phyloP scores from a whole-genome alignment of 2,888 invertebrate genomes.

The Bursaphelenchus okinawaensis region DNA sequence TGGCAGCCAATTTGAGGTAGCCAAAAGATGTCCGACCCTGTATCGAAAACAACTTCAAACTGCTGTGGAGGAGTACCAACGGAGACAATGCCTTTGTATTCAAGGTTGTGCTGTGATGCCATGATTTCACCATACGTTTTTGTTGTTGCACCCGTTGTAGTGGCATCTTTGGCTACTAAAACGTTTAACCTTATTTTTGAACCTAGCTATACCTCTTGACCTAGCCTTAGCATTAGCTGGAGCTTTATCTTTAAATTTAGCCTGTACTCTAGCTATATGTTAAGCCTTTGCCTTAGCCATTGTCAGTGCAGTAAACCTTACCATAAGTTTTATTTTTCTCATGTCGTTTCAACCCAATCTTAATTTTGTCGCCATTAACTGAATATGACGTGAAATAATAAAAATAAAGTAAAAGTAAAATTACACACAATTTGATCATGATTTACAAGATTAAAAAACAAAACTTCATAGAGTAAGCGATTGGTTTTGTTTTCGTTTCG shows the following conservation, averaged over 20 bases:
- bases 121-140: not conserved
- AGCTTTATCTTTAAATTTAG: not conserved
- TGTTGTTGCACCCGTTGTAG: not conserved
- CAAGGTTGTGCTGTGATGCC: not conserved
- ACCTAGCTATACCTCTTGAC: not conserved
- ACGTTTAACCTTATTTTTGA: not conserved
- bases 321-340: not conserved
- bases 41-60: constrained; percentile 12
- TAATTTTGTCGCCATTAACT: not conserved
- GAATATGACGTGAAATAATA: too few species aligned
- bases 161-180: not conserved
- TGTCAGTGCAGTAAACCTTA: too few species aligned
- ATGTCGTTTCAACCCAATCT: not conserved
- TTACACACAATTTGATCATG: too few species aligned
- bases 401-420: not conserved
- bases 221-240: too few species aligned
- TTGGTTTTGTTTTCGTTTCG: not conserved
- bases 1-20: not conserved
- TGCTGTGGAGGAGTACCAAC: constrained; percentile 40
- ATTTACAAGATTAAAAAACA: too few species aligned
- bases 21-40: constrained; percentile 13
- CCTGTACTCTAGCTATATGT: not conserved
- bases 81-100: not conserved
- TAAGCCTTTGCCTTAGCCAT: not conserved
- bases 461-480: too few species aligned